These are phyloP conservation scores for Chionomys nivalis DNA, from an alignment of 2,113 vertebrate species.

Conservation along the genomic window DNA sequence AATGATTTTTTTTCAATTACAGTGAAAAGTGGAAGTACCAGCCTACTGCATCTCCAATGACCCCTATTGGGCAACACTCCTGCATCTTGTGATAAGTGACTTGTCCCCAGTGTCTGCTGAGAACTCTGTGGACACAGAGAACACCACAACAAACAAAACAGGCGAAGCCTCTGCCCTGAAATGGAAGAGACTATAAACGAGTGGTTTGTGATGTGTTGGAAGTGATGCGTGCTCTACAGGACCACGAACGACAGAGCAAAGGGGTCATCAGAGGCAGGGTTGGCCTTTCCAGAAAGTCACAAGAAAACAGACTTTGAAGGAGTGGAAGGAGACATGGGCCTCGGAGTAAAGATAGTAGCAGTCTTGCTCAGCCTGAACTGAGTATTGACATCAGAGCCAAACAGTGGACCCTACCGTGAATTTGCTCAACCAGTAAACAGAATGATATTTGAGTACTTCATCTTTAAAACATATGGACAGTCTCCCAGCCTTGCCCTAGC, in stretches of 20 bases:
- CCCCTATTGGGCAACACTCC: accelerated
- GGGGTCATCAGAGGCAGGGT: no score
- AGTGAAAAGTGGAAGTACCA: no score
- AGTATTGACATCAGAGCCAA: not conserved
- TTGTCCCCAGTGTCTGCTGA: not conserved
- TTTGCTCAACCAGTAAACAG: not conserved
- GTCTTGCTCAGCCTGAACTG: no score
- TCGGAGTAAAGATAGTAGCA: accelerated
- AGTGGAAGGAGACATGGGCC: accelerated
- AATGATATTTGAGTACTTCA: accelerated
- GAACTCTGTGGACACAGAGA: not conserved
- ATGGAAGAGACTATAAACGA: no score
- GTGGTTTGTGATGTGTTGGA: accelerated
- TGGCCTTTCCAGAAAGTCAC: not conserved
- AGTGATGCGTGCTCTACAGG: not conserved
- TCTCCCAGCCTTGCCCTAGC: accelerated
- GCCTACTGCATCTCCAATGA: not conserved
- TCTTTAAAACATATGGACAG: not conserved
- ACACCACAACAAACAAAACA: not conserved
- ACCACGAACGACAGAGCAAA: not conserved
- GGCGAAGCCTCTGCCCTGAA: accelerated
- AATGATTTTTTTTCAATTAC: no score
- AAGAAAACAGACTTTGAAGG: not conserved
- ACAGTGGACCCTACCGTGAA: accelerated
- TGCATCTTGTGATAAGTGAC: no score